Base-by-base conservation (phyloP, 2,888 invertebrate genomes). In the Timandra comae region DNA sequence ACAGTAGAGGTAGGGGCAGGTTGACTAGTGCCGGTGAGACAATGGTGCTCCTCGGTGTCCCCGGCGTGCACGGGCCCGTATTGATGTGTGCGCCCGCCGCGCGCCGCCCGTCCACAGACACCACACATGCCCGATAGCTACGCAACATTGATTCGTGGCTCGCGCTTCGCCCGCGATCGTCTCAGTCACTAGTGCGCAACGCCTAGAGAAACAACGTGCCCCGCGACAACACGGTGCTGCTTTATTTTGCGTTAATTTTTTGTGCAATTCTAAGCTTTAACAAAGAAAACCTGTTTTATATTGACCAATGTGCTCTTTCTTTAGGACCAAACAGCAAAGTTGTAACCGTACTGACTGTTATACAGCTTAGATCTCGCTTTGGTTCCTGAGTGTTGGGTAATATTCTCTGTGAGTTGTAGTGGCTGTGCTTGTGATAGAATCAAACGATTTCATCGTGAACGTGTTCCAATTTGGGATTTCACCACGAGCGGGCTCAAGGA, bases 401-500 rank as follows among this genome's bases (percentile, higher is more conserved):
- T 76, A 80, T 77, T 77, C 74, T 77, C 78, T 81, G 82, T 68
- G 74, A 77, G 77, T 79, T 74, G 68, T 67, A 77, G 81, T 81
- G 79, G 61, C 76, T 75, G 76, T 81, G 79, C 70, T 79, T 78
- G 78, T 77, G 78, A 73, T 80, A 78, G 74, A 79, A 72, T 74
- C 72, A 49, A 67, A 79, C 76, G 63, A 75, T 81, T 82, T 81
- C 70, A 69, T 81, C 69, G 80, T 56, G 68, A 76, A 75, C 78
- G 78, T 81, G 82, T 78, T 75, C 72, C 77, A 73, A 69, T 72
- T 81, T 76, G 58, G 80, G 81, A 84, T 81, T 85, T 84, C 84
- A 85, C 65, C 84, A 85, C 84, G 84, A 85, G 80, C 79, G 84
- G 85, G 81, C 76, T 85, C 63, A 84, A 85, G 80, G 82, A 82